Conservation (phyloP, 2,113 vertebrate genomes). For the Narcine bancroftii region DNA sequence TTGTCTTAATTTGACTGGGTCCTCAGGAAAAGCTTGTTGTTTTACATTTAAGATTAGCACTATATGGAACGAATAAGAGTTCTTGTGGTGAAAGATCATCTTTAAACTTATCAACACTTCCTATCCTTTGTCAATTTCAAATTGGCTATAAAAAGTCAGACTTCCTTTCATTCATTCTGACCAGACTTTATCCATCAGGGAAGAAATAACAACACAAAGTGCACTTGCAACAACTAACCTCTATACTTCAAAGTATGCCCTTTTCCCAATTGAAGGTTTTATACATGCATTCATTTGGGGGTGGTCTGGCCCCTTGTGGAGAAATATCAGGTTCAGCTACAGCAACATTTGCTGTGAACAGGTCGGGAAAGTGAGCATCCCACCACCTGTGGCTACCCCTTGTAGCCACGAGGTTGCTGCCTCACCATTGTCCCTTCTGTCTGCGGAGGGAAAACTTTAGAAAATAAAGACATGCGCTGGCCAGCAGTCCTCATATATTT, state of each 20-base stretch:
- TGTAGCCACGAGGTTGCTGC: too few relatives aligned
- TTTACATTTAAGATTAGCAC: conserved; percentile 26
- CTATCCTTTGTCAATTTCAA: background rate
- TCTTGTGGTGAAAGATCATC: background rate
- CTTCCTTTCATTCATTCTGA: background rate
- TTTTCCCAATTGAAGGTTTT: background rate
- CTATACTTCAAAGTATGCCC: background rate
- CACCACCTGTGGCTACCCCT: background rate
- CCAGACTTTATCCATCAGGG: background rate
- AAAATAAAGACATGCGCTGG: too few relatives aligned
- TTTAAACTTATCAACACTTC: background rate
- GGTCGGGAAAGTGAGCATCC: background rate
- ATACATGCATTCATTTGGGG: too few relatives aligned
- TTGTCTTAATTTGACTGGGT: background rate
- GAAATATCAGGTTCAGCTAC: background rate
- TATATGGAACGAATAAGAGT: background rate
- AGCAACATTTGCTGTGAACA: background rate
- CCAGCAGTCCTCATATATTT: too few relatives aligned
- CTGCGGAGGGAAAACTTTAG: too few relatives aligned
- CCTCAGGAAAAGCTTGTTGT: conserved; percentile 3
- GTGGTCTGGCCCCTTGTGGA: background rate
- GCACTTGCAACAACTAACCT: background rate
- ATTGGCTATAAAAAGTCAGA: background rate
- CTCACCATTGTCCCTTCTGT: too few relatives aligned
- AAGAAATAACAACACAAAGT: background rate